Conservation (phyloP, 2,888 invertebrate species). For the Sinelater perroti region DNA sequence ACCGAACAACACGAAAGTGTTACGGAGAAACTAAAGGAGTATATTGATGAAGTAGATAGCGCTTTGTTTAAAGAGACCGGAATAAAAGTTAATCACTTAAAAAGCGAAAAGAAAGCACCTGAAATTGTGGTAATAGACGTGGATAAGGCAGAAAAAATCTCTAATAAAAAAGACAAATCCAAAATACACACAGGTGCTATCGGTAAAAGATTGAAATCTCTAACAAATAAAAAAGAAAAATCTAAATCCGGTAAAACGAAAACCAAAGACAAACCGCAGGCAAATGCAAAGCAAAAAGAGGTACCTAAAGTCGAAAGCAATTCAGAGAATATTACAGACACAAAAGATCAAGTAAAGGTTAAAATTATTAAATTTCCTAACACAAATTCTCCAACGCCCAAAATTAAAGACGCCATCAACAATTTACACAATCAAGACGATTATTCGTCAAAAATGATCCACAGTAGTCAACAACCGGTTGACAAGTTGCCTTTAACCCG, state of each 20-base stretch:
- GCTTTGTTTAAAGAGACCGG: constrained; percentile 55
- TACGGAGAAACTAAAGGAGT: constrained; percentile 55
- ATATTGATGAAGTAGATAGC: constrained; percentile 56
- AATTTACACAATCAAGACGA: constrained; percentile 60
- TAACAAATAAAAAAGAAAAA: constrained; percentile 48
- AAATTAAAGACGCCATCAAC: constrained; percentile 64
- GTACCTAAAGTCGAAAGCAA: constrained; percentile 18
- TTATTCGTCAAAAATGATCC: constrained; percentile 67
- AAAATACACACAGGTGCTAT: constrained; percentile 38
- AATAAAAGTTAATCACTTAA: constrained; percentile 41
- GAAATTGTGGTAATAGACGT: constrained; percentile 58
- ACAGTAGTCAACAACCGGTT: constrained; percentile 76
- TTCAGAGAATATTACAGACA: constrained; percentile 6
- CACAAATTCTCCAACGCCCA: constrained; percentile 40
- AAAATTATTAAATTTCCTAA: constrained; percentile 25
- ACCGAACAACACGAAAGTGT: constrained; percentile 47
- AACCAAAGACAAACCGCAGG: constrained; percentile 37
- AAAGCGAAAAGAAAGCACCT: constrained; percentile 42
- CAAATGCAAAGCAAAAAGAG: constrained; percentile 49
- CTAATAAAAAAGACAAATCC: constrained; percentile 45
- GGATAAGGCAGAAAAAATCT: constrained; percentile 57
- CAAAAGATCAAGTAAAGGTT: constrained; percentile 13
- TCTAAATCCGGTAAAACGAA: constrained; percentile 25
- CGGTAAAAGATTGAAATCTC: constrained; percentile 38
- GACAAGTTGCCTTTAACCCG: constrained; percentile 75